Percentiles rank a stretch among this genome's conserved stretches.
These are phyloP conservation scores for Lagria hirta DNA, from an alignment of 2,888 invertebrate genomes.

Conservation along the genomic window DNA sequence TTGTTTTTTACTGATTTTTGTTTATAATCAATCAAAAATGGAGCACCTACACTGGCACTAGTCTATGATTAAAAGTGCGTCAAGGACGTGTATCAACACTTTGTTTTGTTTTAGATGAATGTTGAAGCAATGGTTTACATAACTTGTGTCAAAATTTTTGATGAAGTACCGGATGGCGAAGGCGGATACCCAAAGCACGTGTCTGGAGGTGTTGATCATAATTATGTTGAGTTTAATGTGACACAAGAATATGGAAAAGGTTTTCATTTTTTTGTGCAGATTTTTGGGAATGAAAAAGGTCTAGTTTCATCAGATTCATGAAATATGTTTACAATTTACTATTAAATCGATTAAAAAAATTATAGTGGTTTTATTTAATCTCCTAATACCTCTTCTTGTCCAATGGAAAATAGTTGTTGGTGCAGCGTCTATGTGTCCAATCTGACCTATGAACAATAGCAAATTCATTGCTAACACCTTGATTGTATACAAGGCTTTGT, in stretches of 20 bases:
- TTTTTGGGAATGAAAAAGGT: constrained; percentile 47
- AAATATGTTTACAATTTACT: background rate
- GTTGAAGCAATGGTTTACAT: constrained; percentile 51
- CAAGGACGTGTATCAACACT: constrained; percentile 9
- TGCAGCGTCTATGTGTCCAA: background rate
- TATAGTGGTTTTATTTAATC: too few species aligned
- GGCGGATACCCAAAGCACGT: constrained; percentile 44
- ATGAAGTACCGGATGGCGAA: constrained; percentile 45
- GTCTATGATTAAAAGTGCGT: background rate
- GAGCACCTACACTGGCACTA: constrained; percentile 9
- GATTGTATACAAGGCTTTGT: constrained; percentile 33
- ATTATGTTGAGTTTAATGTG: constrained; percentile 53
- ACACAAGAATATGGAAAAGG: constrained; percentile 53
- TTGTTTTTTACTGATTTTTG: constrained; percentile 8
- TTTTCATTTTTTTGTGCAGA: constrained; percentile 54
- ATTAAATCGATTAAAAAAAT: too few species aligned
- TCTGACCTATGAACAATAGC: too few species aligned
- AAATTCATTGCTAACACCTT: constrained; percentile 31
- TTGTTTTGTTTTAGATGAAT: constrained; percentile 45
- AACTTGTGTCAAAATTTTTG: constrained; percentile 52
- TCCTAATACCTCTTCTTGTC: too few species aligned
- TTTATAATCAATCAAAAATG: constrained; percentile 7
- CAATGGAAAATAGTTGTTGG: too few species aligned
- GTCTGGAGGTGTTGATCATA: constrained; percentile 52
- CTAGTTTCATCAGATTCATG: background rate